Base-by-base conservation (phyloP, 2,888 invertebrate genomes). In the Blastobasis lacticolella region DNA sequence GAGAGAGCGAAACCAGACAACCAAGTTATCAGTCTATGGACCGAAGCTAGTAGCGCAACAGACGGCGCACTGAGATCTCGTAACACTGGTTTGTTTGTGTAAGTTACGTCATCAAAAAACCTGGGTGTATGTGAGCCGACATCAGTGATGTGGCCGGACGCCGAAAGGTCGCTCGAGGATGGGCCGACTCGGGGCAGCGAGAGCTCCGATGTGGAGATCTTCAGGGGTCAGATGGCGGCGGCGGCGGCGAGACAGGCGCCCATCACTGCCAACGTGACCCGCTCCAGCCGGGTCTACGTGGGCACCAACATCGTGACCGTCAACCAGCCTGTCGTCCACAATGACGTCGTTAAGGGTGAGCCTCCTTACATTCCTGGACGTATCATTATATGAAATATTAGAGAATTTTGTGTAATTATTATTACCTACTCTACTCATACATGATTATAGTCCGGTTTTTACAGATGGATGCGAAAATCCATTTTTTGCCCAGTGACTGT, bases 321-420 rank as follows among this genome's bases (percentile, higher is more conserved):
- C 49, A 84, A 79, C 4, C 81, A 84, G 55, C 82, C 79, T 55
- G 73, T 86, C 4, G 78, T 82, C 57, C 78, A 76, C 65, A 75
- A 72, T 9, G 83, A 84, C 60, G 75, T 82, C 61, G 70, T 87
- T 56, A 81, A 81, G 78, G 85, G 87, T 86, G 63, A 81, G 78
- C 5, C 7, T 40, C 37, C 23, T 40, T n/a, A 23, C n/a, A 36
- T 52, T 10, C 23, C 23, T 23, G 23, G 3, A 23, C 23, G 23
- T 3, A 23, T 23, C 23, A 23, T 2, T 23, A 23, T 23, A 23
- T 23, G 23, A 1, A 3, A 23, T 2, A 23, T 23, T 23, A 3
- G 23, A 23, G 23, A 23, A 23, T 23, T 23, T 1, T 23, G 23
- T 23, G 23, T 23, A 2, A 23, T 23, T 23, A 23, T 23, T 23